Evolutionary conservation across 2,113 vertebrate genomes (phyloP).

Genomic region (Orycteropus afer): DNA sequence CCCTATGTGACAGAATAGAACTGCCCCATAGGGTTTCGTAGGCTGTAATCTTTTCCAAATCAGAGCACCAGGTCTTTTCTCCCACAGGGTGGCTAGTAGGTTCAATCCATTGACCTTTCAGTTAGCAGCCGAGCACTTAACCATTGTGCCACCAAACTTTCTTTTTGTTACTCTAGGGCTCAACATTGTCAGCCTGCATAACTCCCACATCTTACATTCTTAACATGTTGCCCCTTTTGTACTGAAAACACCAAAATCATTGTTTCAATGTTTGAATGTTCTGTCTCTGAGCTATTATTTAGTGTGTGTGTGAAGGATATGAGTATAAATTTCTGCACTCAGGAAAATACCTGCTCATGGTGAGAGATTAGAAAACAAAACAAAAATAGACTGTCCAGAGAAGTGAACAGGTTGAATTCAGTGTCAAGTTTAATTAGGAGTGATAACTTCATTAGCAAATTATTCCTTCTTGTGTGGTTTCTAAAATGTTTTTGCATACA

Average conservation of each 20-base stretch:
- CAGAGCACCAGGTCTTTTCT: too few species aligned
- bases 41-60: too few species aligned
- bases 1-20: too few species aligned
- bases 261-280: neutral
- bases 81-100: too few species aligned
- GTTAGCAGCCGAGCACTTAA: too few species aligned
- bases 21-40: too few species aligned
- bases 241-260: neutral
- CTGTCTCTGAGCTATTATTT: neutral
- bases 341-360: slow-evolving; percentile 30
- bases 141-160: neutral
- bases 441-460: slow-evolving; percentile 42
- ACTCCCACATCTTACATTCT: neutral
- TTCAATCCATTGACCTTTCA: too few species aligned
- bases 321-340: neutral
- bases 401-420: neutral
- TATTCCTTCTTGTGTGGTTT: slow-evolving; percentile 28
- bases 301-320: neutral
- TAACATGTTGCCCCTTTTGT: neutral
- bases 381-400: neutral
- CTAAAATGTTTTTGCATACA: slow-evolving; percentile 31
- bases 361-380: slow-evolving; percentile 22
- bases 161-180: neutral
- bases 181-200: neutral
- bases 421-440: slow-evolving; percentile 25